These are phyloP conservation scores for Pluvianellus socialis DNA, from an alignment of 2,113 vertebrate species.

Conservation along the genomic window DNA sequence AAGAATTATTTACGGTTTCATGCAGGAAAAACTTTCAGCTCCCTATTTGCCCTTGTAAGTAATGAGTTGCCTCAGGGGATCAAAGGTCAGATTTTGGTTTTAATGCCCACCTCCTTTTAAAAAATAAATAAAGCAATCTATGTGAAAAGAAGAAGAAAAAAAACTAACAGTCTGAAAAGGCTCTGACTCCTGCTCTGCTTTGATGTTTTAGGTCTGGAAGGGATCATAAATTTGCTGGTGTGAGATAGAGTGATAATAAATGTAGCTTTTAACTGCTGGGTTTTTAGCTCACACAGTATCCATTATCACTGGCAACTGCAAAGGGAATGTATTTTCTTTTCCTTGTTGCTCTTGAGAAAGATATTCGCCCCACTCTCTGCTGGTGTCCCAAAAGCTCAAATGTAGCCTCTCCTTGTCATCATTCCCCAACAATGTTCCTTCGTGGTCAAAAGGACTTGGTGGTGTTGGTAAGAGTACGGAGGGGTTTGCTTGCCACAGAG, in stretches of 20 bases:
- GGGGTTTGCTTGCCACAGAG: neutral
- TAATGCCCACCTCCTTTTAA: conserved; percentile 49
- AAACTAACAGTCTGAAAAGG: conserved; percentile 31
- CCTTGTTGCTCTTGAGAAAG: conserved; percentile 20
- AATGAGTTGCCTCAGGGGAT: conserved; percentile 61
- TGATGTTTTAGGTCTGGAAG: conserved; percentile 69
- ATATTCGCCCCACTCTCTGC: neutral
- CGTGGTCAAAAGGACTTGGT: neutral
- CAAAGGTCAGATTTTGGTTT: conserved; percentile 60
- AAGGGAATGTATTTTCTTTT: conserved; percentile 28
- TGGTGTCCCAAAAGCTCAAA: neutral
- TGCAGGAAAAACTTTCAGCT: conserved; percentile 49
- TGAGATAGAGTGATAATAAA: conserved; percentile 68
- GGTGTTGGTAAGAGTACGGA: neutral
- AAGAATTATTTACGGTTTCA: conserved; percentile 65
- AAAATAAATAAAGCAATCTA: conserved; percentile 62
- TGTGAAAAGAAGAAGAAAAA: conserved; percentile 37
- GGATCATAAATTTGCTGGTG: conserved; percentile 69
- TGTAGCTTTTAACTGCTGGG: conserved; percentile 48
- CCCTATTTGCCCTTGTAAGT: conserved; percentile 56
- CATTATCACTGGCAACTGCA: conserved; percentile 71
- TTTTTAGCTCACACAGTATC: conserved; percentile 61
- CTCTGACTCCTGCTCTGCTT: conserved; percentile 58
- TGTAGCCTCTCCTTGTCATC: neutral
- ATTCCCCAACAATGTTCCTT: neutral